Evolutionary conservation across 2,797 vertebrate genomes (phyloP), one percentile per base, ranked within the genome.

Genomic region (Garrulus glandarius): DNA sequence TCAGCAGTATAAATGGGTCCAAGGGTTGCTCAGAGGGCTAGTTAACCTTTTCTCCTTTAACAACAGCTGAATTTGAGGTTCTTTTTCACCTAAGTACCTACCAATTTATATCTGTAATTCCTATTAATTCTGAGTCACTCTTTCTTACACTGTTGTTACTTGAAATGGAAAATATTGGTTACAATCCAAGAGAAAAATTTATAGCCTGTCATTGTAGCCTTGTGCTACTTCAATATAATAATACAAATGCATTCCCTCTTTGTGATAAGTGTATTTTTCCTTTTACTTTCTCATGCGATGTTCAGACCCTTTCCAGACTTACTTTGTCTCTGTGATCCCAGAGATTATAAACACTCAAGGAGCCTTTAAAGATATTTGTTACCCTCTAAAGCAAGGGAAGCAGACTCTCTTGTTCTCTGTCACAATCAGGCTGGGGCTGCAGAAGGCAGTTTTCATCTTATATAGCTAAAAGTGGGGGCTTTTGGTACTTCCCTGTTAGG

Each of bases 161-260:
- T 87, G 72, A 96, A 96, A 96, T 90, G 84, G 96, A 96, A 97
- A 96, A 96, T 95, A 91, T 43, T 96, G 92, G 92, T 92, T 93
- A 56, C 72, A 88, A 59, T 82, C 89, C 95, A 94, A 92, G 76
- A 84, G 76, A 93, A 94, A 94, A 95, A 96, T 92, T 89, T 95
- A 95, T 92, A 95, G 87, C 92, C 85, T 96, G 91, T 95, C 89
- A 86, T 44, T 95, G 85, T 49, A 96, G 89, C 79, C 87, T 92
- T 86, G 85, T 96, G 95, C 85, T 95, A 84, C 95, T 97, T 95
- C 88, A 91, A 82, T 96, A 74, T 87, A 84, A 78, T 94, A 91
- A 93, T 90, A 95, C 57, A 92, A 93, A 92, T 92, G 91, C 89
- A 85, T 89, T 94, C 78, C 76, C 81, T 87, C 72, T 91, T 89